A percentile compares a stretch with the other conserved stretches of the same genome.
Evolutionary conservation across 2,888 invertebrate species (phyloP).

Genomic region (Camptogramma bilineatum): DNA sequence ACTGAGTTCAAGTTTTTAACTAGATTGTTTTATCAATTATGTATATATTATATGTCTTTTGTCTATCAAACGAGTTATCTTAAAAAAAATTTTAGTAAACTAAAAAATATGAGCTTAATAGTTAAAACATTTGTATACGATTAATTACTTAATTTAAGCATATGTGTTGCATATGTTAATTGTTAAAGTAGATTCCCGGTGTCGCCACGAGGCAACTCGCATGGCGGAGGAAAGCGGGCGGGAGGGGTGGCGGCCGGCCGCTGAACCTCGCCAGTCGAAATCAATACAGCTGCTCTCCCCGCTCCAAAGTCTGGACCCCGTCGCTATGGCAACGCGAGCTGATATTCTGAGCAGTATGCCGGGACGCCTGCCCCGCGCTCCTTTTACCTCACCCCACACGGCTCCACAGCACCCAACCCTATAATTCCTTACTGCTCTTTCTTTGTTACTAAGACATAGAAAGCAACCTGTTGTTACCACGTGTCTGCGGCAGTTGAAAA

Average conservation of each 20-base stretch:
- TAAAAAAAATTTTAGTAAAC: no score
- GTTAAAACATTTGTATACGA: background rate
- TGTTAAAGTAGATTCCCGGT: constrained; percentile 19
- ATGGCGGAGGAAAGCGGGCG: constrained; percentile 48
- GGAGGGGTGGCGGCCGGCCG: constrained; percentile 67
- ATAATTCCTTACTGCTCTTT: constrained; percentile 47
- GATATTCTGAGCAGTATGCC: constrained; percentile 56
- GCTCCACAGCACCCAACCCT: constrained; percentile 40
- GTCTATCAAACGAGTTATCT: no score
- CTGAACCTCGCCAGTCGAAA: constrained; percentile 80
- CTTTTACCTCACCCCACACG: constrained; percentile 33
- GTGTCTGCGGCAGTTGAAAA: constrained; percentile 34
- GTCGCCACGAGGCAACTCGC: constrained; percentile 28
- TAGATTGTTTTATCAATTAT: no score
- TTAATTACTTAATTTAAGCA: no score
- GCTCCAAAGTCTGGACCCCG: constrained; percentile 68
- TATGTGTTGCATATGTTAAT: constrained; percentile 26
- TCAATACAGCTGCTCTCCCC: constrained; percentile 87
- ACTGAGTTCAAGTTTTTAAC: no score
- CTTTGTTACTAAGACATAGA: constrained; percentile 46
- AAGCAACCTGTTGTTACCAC: constrained; percentile 62
- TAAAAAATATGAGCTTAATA: no score
- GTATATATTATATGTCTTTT: no score
- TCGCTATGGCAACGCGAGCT: constrained; percentile 76
- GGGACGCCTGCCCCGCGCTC: constrained; percentile 47